Conservation (phyloP, 2,888 invertebrate species). For the Noctua pronuba region DNA sequence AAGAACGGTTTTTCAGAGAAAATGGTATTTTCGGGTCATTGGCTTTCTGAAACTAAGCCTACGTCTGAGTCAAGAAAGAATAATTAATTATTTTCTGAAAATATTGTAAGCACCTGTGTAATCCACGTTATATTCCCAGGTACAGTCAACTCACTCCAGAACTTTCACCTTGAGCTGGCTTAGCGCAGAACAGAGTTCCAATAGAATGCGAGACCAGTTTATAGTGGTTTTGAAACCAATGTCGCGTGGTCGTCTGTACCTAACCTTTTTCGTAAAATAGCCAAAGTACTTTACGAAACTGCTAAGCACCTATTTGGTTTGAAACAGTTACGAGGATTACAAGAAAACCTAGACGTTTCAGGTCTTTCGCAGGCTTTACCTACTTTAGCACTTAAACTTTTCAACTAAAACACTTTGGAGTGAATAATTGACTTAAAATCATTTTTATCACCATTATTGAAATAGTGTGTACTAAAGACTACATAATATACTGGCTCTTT, state of each 20-base stretch:
- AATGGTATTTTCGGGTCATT: slow-evolving; percentile 22
- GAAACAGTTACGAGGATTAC: slow-evolving; percentile 5
- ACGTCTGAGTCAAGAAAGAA: slow-evolving; percentile 9
- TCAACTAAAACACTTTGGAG: background rate
- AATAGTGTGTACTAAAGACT: too few species aligned
- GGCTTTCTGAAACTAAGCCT: slow-evolving; percentile 2
- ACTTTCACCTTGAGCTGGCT: background rate
- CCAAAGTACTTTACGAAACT: slow-evolving; percentile 28
- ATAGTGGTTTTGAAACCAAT: background rate
- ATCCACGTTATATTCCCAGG: background rate
- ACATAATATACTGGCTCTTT: too few species aligned
- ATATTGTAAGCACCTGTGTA: background rate
- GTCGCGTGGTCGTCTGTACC: background rate
- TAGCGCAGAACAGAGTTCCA: background rate
- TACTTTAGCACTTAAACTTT: slow-evolving; percentile 25
- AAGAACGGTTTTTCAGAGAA: background rate
- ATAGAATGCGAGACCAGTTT: background rate
- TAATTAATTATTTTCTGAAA: slow-evolving; percentile 29
- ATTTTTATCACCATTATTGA: background rate
- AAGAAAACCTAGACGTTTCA: slow-evolving; percentile 15
- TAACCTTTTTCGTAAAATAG: slow-evolving; percentile 9
- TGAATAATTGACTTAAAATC: background rate
- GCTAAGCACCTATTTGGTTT: slow-evolving; percentile 9
- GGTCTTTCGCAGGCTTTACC: background rate
- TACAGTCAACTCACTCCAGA: background rate